Evolutionary conservation across 2,113 vertebrate genomes (phyloP).

Genomic region (Leptobrachium ailaonicum): DNA sequence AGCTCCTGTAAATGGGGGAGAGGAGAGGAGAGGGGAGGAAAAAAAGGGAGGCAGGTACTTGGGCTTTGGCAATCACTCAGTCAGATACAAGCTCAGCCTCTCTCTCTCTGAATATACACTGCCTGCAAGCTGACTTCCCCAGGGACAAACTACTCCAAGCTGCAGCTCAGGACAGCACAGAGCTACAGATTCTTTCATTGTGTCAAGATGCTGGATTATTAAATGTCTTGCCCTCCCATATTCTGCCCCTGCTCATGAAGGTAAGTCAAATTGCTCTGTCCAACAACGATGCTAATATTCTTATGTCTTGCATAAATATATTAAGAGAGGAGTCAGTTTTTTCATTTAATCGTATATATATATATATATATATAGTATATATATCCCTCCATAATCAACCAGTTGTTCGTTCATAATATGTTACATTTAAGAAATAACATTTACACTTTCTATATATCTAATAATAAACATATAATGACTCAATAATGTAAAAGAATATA

Average conservation of each 20-base stretch:
- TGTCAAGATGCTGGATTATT: slow-evolving; percentile 29
- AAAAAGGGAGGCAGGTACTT: slow-evolving; percentile 29
- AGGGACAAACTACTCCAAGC: background rate
- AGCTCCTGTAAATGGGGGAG: slow-evolving; percentile 27
- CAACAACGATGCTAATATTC: no score
- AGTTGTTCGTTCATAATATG: no score
- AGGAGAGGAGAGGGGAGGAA: slow-evolving; percentile 45
- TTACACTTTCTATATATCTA: no score
- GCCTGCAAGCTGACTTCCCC: slow-evolving; percentile 8
- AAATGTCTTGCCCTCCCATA: slow-evolving; percentile 5
- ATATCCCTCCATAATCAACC: no score
- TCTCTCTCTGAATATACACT: background rate
- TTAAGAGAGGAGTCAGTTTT: no score
- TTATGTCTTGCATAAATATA: no score
- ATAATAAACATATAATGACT: no score
- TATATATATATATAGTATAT: no score
- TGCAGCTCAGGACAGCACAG: slow-evolving; percentile 30
- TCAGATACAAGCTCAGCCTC: slow-evolving; percentile 49
- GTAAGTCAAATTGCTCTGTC: slow-evolving; percentile 15
- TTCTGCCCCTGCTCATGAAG: slow-evolving; percentile 5
- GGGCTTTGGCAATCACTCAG: slow-evolving; percentile 35
- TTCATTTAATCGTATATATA: no score
- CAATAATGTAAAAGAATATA: no score
- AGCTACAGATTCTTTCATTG: background rate
- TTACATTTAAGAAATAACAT: no score